Evolutionary conservation across 2,888 invertebrate species (phyloP).

Genomic region (Camptogramma bilineatum): DNA sequence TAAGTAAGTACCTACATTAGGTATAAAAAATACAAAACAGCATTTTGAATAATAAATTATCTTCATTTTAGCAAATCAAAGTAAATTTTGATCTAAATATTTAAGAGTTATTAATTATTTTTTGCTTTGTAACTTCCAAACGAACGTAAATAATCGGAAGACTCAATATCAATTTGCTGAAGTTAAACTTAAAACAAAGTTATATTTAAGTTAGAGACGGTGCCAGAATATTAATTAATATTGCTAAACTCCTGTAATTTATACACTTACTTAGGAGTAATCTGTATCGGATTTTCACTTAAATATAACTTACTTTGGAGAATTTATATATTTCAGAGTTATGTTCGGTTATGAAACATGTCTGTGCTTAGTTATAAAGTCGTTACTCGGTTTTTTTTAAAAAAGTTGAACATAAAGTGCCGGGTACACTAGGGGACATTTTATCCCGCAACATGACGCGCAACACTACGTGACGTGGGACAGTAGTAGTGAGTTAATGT

Average conservation of each 20-base stretch:
- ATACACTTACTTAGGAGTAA: constrained; percentile 34
- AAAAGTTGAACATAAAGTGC: too few relatives aligned
- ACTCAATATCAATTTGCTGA: constrained; percentile 39
- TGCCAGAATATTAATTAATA: constrained; percentile 44
- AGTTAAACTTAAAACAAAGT: constrained; percentile 34
- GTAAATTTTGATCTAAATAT: not conserved
- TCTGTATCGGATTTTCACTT: constrained; percentile 37
- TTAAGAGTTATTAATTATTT: constrained; percentile 2
- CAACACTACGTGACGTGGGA: too few relatives aligned
- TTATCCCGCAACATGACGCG: too few relatives aligned
- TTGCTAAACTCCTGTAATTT: constrained; percentile 42
- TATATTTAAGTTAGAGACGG: constrained; percentile 33
- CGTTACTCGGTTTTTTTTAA: too few relatives aligned
- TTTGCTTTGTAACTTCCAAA: constrained; percentile 22
- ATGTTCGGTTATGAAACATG: constrained; percentile 2
- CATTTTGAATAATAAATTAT: too few relatives aligned
- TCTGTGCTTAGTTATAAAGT: too few relatives aligned
- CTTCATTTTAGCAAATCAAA: not conserved
- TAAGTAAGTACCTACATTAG: too few relatives aligned
- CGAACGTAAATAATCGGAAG: constrained; percentile 32
- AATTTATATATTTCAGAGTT: not conserved
- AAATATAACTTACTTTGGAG: constrained; percentile 12
- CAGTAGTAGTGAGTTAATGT: too few relatives aligned
- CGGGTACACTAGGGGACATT: too few relatives aligned
- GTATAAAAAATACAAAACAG: too few relatives aligned